Percentiles rank a stretch among this genome's conserved stretches.
Evolutionary conservation across 1,140 invertebrate genomes (phyloP).

Genomic region (Drosophila parabipectinata): DNA sequence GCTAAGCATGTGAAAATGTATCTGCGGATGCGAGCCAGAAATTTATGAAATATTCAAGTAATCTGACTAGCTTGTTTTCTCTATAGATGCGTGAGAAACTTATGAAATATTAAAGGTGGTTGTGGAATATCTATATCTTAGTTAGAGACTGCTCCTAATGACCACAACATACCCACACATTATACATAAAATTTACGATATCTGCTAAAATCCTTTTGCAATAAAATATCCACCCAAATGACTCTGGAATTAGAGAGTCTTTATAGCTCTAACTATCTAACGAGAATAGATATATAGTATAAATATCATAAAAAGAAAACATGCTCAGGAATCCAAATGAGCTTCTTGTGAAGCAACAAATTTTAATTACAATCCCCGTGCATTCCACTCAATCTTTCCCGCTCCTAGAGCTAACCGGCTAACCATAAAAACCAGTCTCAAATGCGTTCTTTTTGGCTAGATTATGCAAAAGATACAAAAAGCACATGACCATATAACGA

Average conservation of each 20-base stretch:
- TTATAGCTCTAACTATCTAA: constrained; percentile 6
- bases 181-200: constrained; percentile 31
- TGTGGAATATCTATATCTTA: no score
- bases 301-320: constrained; percentile 29
- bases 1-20: constrained; percentile 42
- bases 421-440: constrained; percentile 52
- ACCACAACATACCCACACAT: neutral
- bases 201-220: constrained; percentile 26
- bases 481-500: constrained; percentile 14
- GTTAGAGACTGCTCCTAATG: no score
- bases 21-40: constrained; percentile 11
- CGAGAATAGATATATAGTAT: constrained; percentile 5
- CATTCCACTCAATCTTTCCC: constrained; percentile 55
- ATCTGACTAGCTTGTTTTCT: constrained; percentile 22
- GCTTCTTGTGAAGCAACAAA: constrained; percentile 47
- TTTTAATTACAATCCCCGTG: constrained; percentile 52
- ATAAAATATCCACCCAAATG: constrained; percentile 24
- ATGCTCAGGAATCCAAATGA: constrained; percentile 3
- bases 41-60: constrained; percentile 29
- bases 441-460: constrained; percentile 47
- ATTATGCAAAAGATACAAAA: constrained; percentile 52
- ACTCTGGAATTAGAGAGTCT: constrained; percentile 1
- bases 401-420: constrained; percentile 2
- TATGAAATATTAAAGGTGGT: constrained; percentile 2
- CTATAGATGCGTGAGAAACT: constrained; percentile 31